phyloP scores from a whole-genome alignment of 1,140 invertebrate genomes.

The Panulirus ornatus region DNA sequence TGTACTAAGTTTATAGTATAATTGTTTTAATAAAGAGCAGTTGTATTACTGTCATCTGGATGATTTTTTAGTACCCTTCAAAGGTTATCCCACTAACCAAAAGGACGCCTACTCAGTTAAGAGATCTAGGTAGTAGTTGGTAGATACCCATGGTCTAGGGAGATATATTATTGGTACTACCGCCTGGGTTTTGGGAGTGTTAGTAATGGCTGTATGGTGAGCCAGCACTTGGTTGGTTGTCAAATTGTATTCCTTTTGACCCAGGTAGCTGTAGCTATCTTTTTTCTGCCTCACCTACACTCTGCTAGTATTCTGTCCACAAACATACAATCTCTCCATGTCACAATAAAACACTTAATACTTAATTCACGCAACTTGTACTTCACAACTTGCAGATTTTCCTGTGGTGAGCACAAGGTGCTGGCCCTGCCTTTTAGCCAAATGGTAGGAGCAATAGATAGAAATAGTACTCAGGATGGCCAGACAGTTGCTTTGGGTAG shows the following conservation, averaged over 20 bases:
- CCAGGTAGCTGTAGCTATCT: neutral
- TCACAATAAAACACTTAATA: neutral
- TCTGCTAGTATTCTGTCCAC: no score
- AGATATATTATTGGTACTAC: neutral
- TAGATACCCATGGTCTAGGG: neutral
- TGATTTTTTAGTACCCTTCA: neutral
- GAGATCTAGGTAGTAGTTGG: neutral
- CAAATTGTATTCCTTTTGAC: neutral
- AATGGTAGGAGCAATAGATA: no score
- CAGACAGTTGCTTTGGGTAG: no score
- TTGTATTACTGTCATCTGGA: constrained; percentile 72
- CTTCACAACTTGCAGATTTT: no score
- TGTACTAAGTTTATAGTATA: constrained; percentile 75
- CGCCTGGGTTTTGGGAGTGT: no score
- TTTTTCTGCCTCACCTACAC: neutral
- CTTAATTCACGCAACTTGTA: no score
- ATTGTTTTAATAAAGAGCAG: constrained; percentile 75
- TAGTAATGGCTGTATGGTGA: no score
- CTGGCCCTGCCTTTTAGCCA: no score
- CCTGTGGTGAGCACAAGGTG: no score
- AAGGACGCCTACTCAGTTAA: neutral
- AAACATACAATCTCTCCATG: no score
- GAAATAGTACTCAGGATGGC: no score
- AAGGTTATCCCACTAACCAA: neutral
- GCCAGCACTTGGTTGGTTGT: no score